phyloP scores from a whole-genome alignment of 2,113 vertebrate genomes.

The Excalfactoria chinensis region DNA sequence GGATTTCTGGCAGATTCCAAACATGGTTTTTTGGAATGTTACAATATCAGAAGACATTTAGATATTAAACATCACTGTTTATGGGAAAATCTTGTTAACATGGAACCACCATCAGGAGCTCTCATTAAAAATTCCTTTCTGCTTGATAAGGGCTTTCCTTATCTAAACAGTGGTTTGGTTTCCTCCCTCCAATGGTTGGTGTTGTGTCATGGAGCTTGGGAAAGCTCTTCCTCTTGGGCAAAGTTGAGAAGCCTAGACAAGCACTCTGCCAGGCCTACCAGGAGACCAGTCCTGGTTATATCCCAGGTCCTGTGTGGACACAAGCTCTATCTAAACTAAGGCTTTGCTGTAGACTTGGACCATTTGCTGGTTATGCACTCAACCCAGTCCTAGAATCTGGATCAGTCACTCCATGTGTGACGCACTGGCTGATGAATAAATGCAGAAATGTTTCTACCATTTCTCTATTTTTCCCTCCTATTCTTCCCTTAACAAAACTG shows the following conservation, averaged over 20 bases:
- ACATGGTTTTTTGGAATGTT: constrained; percentile 43
- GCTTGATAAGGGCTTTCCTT: constrained; percentile 58
- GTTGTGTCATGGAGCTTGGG: not conserved
- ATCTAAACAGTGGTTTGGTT: constrained; percentile 60
- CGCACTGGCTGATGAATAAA: not conserved
- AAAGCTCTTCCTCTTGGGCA: not conserved
- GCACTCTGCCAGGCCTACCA: not conserved
- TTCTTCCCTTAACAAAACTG: constrained; percentile 47
- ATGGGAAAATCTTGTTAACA: constrained; percentile 74
- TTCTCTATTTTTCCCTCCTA: not conserved
- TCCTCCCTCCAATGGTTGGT: not conserved
- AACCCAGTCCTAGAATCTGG: not conserved
- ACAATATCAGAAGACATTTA: constrained; percentile 10
- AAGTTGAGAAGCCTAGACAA: not conserved
- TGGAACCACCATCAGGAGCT: not conserved
- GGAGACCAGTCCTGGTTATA: not conserved
- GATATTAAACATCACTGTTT: not conserved
- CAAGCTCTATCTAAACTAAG: not conserved
- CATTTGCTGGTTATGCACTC: accelerated
- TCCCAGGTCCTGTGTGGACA: accelerated
- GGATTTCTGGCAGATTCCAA: not conserved
- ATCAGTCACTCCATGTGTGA: not conserved
- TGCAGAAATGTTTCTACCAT: accelerated
- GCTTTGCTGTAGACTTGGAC: not conserved
- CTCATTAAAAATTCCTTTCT: constrained; percentile 54